Evolutionary conservation across 2,888 invertebrate species (phyloP).

Genomic region (Parthenolecanium corni): DNA sequence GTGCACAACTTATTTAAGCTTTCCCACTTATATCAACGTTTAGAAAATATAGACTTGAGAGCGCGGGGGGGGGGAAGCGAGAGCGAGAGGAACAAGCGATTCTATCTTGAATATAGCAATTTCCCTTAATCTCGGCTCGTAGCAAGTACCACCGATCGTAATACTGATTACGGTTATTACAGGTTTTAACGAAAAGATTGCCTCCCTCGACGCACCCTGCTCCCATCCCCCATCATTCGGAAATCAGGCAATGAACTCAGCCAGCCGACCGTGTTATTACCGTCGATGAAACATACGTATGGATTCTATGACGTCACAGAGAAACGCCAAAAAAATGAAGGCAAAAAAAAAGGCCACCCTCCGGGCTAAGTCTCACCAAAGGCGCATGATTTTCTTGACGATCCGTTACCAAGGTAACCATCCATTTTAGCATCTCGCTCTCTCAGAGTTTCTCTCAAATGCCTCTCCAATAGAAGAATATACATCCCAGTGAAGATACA

Average conservation of each 20-base stretch:
- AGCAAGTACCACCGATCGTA: too few relatives aligned
- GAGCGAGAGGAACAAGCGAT: too few relatives aligned
- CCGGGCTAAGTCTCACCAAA: conserved; percentile 20
- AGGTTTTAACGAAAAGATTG: too few relatives aligned
- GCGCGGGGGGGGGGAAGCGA: too few relatives aligned
- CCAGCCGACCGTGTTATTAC: conserved; percentile 20
- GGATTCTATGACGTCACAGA: background rate
- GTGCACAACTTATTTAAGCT: too few relatives aligned
- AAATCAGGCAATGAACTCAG: conserved; percentile 20
- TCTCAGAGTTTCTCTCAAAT: too few relatives aligned
- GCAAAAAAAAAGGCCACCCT: conserved; percentile 3
- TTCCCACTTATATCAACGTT: too few relatives aligned
- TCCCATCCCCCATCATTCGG: background rate
- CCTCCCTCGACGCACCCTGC: too few relatives aligned
- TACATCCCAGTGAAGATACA: conserved; percentile 15
- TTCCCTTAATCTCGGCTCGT: too few relatives aligned
- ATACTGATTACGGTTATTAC: too few relatives aligned
- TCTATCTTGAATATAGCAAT: too few relatives aligned
- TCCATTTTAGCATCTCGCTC: conserved; percentile 23
- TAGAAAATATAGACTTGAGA: too few relatives aligned
- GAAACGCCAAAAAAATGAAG: conserved; percentile 13
- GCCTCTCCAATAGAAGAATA: conserved; percentile 21
- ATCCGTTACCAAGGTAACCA: conserved; percentile 19
- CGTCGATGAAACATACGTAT: conserved; percentile 12
- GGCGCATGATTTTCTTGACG: conserved; percentile 24